Evolutionary conservation across 2,888 invertebrate species (phyloP), one percentile per base, ranked within the genome.

Genomic region (Beris morrisii): DNA sequence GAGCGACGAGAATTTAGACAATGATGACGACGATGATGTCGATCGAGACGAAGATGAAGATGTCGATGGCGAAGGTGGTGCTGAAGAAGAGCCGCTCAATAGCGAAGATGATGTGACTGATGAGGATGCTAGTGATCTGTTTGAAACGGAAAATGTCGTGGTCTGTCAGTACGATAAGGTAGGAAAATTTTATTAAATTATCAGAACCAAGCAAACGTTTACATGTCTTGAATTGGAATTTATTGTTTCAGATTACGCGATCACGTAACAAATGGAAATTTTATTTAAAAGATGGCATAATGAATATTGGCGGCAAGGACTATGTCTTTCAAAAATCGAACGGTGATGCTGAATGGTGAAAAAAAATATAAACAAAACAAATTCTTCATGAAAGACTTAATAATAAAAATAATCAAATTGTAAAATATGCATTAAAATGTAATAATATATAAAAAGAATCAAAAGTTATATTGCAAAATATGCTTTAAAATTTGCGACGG

Each of bases 91-190:
- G 77, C 97, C 97, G 0, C 83, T 98, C 0, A 97, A 97, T 81
- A 96, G 96, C 5, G 95, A 90, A 74, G 98, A 98, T 82, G 97
- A 98, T 83, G 96, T 97, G 5, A 97, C 97, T 57, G 97, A 97
- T 78, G 97, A 97, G 75, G 93, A 96, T 77, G 91, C 94, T 0
- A 86, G 90, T 70, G 97, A 97, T 80, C 86, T 98, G 78, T 99
- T 98, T 83, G 98, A 99, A 75, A 97, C 98, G 50, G 98, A 99
- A 74, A 98, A 99, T 84, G 97, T 99, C 67, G 95, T 99, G 69
- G 98, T 99, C 68, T 99, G 99, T 81, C 99, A 99, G 82, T 99
- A 98, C 83, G 99, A 99, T 83, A 99, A 99, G 86, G 93, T 93
- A 79, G 72, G 70, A 5, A 15, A 13, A 22, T 44, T n/a, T 43